Evolutionary conservation across 2,888 invertebrate species (phyloP), one percentile per base, ranked within the genome.

Genomic region (Caenorhabditis sp.): DNA sequence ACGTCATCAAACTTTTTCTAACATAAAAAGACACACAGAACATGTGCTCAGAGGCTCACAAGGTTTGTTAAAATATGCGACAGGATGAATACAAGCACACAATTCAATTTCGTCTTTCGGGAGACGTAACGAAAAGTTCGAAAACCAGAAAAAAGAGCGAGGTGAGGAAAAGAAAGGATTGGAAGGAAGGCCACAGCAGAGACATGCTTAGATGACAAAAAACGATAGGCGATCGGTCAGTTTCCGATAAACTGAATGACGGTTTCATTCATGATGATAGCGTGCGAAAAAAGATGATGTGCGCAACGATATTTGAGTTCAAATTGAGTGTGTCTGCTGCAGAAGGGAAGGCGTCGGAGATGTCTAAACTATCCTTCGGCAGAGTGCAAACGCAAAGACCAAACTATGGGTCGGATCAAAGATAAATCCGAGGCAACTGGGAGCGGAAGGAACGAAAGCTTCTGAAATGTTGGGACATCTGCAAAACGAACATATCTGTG

Each of bases 371-470:
- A 9, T 11, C 20, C 37, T 37, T 41, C 13, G 17, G 5, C 8
- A n/a, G n/a, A 43, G 43, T 43, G 43, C 50, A 66, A 39, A 52
- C 27, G 48, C 68, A 52, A 58, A 68, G 68, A 68, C 58, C 66
- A 66, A 66, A 66, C n/a, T 55, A 56, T 37, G 50, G 65, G 66
- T 32, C 46, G 50, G 66, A 48, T 58, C 58, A n/a, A n/a, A n/a
- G n/a, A n/a, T n/a, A n/a, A n/a, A n/a, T n/a, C n/a, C n/a, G n/a
- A n/a, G n/a, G n/a, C n/a, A n/a, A n/a, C n/a, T n/a, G n/a, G n/a
- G n/a, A n/a, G n/a, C n/a, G n/a, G n/a, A n/a, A n/a, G n/a, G 56
- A 39, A 52, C 13, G 17, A 48, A 11, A 37, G n/a, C n/a, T n/a
- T n/a, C n/a, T n/a, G 9, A 32, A 32, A 6, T 32, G n/a, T 43